phyloP scores from a whole-genome alignment of 2,888 invertebrate species.

The Epistrophe eligans region DNA sequence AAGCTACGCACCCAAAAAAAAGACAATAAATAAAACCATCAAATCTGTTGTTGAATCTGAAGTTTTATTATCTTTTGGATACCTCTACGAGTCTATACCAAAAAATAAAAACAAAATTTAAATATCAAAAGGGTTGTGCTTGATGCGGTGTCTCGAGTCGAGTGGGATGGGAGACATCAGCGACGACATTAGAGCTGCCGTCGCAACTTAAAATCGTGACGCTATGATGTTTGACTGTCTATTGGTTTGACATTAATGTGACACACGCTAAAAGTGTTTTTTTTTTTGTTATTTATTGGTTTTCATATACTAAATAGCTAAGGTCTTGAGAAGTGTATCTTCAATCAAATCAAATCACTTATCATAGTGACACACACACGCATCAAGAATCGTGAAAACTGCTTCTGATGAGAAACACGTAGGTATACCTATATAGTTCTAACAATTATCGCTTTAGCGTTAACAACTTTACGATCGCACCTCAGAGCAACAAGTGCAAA shows the following conservation, averaged over 20 bases:
- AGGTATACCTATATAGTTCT: neutral
- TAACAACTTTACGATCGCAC: slow-evolving; percentile 28
- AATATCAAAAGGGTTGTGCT: slow-evolving; percentile 59
- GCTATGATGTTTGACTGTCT: slow-evolving; percentile 63
- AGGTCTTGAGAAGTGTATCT: slow-evolving; percentile 13
- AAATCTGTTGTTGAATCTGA: slow-evolving; percentile 57
- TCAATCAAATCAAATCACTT: neutral
- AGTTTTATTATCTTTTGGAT: slow-evolving; percentile 61
- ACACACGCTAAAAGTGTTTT: slow-evolving; percentile 63
- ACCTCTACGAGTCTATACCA: neutral
- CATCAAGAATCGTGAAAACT: slow-evolving; percentile 6
- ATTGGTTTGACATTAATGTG: slow-evolving; percentile 63
- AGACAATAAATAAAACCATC: slow-evolving; percentile 27
- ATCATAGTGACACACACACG: slow-evolving; percentile 19
- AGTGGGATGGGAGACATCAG: neutral
- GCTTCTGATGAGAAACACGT: slow-evolving; percentile 4
- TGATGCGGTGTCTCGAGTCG: no score
- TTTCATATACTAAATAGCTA: neutral
- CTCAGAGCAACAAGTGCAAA: slow-evolving; percentile 28
- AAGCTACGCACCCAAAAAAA: slow-evolving; percentile 53
- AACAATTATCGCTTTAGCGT: slow-evolving; percentile 42
- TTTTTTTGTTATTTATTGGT: slow-evolving; percentile 52
- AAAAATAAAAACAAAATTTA: slow-evolving; percentile 44
- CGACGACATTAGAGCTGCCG: neutral
- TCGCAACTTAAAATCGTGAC: slow-evolving; percentile 12